Percentiles rank a stretch among this genome's conserved stretches.
Conservation (phyloP, 2,888 invertebrate species). For the Cancer borealis region DNA sequence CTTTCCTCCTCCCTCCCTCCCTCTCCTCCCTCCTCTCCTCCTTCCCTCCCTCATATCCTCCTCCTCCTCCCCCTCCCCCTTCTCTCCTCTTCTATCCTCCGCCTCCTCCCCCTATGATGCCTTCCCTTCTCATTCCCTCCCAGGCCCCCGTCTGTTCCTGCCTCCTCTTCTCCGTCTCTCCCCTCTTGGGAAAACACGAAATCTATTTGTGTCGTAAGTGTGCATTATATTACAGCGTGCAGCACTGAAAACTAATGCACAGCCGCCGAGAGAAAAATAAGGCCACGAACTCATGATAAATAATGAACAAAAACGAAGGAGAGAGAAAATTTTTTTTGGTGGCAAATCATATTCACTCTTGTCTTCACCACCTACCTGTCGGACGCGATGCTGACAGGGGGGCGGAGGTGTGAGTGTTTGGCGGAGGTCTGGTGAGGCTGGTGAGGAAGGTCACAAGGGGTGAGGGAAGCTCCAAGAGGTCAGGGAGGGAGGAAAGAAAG, state of each 20-base stretch:
- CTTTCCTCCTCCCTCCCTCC: background rate
- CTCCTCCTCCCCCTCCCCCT: background rate
- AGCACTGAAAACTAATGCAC: conserved; percentile 15
- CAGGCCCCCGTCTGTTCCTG: background rate
- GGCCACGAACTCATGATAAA: background rate
- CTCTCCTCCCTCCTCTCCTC: background rate
- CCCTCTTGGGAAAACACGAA: background rate
- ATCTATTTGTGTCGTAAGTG: background rate
- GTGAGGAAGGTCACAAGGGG: background rate
- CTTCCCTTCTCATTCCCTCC: background rate
- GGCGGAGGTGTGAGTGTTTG: background rate
- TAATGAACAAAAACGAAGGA: background rate
- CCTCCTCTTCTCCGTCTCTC: background rate
- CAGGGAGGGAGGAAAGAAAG: background rate
- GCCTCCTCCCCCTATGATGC: background rate
- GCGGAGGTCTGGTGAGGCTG: background rate
- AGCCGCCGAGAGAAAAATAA: background rate
- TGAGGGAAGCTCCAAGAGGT: background rate
- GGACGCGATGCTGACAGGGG: background rate
- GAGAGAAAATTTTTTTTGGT: background rate
- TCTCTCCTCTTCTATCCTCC: background rate
- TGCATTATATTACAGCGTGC: background rate
- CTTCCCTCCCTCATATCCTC: background rate
- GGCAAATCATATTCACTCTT: background rate
- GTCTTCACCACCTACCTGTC: background rate